Percentiles rank a stretch among this genome's conserved stretches.
Conservation (phyloP, 2,797 vertebrate species). For the Parotocinclus haroldoi region DNA sequence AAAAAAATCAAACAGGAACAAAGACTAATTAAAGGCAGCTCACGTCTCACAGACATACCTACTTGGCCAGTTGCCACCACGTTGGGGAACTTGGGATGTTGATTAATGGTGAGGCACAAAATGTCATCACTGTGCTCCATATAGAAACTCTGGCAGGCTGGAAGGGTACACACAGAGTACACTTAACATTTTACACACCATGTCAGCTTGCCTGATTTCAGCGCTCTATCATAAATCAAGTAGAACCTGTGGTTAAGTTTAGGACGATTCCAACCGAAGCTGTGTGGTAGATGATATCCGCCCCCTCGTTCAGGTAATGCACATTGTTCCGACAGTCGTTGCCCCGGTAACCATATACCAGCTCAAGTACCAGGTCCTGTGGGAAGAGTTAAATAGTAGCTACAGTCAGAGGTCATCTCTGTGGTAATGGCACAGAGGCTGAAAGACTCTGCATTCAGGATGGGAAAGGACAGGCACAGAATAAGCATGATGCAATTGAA, state of each 20-base stretch:
- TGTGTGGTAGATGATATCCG: constrained; percentile 96
- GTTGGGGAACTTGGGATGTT: constrained; percentile 98
- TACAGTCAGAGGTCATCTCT: constrained; percentile 58
- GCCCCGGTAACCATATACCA: constrained; percentile 96
- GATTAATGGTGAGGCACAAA: constrained; percentile 98
- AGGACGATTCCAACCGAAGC: constrained; percentile 92
- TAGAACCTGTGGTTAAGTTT: constrained; percentile 89
- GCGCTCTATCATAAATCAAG: neutral
- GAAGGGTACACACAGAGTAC: constrained; percentile 46
- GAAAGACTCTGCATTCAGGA: constrained; percentile 33
- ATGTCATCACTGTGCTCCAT: constrained; percentile 98
- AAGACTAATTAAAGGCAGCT: constrained; percentile 47
- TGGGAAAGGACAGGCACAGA: constrained; percentile 29
- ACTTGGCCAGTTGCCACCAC: constrained; percentile 99
- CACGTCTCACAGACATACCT: constrained; percentile 90
- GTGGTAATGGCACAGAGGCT: constrained; percentile 54
- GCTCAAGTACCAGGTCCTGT: constrained; percentile 91
- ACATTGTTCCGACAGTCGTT: constrained; percentile 98
- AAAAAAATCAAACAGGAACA: too few relatives aligned
- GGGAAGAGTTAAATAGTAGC: constrained; percentile 40
- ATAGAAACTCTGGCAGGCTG: constrained; percentile 98
- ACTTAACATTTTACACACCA: neutral
- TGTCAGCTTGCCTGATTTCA: neutral
- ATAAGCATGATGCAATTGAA: constrained; percentile 29
- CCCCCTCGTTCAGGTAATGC: constrained; percentile 96